These are phyloP conservation scores for Drosophila eohydei DNA, from an alignment of 2,888 invertebrate genomes.

Conservation along the genomic window DNA sequence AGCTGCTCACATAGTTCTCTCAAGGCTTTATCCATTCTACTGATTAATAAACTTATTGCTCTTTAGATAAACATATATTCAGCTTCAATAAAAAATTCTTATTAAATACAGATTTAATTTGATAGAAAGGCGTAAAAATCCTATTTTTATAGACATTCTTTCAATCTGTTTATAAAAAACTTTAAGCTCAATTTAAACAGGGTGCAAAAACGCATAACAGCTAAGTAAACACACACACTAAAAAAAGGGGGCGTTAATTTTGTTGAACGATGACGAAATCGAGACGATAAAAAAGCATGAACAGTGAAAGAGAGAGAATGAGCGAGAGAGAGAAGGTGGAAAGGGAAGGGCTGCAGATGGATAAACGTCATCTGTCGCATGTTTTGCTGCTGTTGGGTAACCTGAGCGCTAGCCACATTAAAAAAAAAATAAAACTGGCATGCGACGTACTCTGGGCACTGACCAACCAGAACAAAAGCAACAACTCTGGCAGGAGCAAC, in stretches of 20 bases:
- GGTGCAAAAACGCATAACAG: slow-evolving; percentile 19
- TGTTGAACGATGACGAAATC: slow-evolving; percentile 72
- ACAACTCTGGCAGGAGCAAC: background rate
- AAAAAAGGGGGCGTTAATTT: slow-evolving; percentile 52
- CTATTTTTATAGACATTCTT: background rate
- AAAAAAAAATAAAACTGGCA: slow-evolving; percentile 9
- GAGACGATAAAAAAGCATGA: slow-evolving; percentile 42
- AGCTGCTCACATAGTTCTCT: background rate
- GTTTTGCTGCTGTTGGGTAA: slow-evolving; percentile 38
- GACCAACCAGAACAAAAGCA: slow-evolving; percentile 32
- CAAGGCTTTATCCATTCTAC: background rate
- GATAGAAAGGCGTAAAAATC: background rate
- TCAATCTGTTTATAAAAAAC: background rate
- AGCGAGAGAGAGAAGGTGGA: background rate
- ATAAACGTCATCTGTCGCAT: slow-evolving; percentile 58
- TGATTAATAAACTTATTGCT: background rate
- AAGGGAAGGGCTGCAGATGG: slow-evolving; percentile 2
- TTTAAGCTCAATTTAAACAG: background rate
- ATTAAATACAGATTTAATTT: background rate
- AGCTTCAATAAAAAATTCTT: background rate
- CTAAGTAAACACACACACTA: slow-evolving; percentile 7
- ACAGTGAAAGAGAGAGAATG: background rate
- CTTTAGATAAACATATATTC: background rate
- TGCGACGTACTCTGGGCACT: slow-evolving; percentile 15
- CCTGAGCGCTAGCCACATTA: slow-evolving; percentile 30